phyloP scores from a whole-genome alignment of 2,888 invertebrate species.

The Melanostoma mellinum region DNA sequence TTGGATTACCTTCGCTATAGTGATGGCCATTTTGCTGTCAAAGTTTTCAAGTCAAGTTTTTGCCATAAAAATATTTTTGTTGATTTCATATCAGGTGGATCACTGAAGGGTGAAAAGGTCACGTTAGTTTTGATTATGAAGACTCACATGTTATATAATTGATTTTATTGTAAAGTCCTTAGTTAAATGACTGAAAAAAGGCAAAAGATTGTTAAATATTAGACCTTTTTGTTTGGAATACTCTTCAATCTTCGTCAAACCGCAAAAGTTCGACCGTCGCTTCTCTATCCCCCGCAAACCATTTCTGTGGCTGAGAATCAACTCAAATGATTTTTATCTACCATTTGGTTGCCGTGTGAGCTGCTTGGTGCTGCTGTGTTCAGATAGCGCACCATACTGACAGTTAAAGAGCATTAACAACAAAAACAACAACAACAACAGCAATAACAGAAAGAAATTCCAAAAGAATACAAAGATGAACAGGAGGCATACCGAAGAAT shows the following conservation, averaged over 20 bases:
- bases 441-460: conserved; percentile 7
- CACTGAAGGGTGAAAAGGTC: too few species aligned
- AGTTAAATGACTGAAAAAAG: too few species aligned
- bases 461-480: conserved; percentile 37
- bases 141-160: too few species aligned
- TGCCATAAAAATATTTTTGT: too few species aligned
- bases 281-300: conserved; percentile 7
- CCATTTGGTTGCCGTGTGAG: conserved; percentile 58
- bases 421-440: conserved; percentile 74
- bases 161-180: too few species aligned
- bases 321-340: conserved; percentile 69
- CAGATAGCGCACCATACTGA: conserved; percentile 67
- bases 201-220: too few species aligned
- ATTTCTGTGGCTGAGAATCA: conserved; percentile 37
- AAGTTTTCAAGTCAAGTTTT: too few species aligned
- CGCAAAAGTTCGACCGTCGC: conserved; percentile 50
- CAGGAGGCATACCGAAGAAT: conserved; percentile 60
- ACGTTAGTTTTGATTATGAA: too few species aligned
- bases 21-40: too few species aligned
- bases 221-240: too few species aligned
- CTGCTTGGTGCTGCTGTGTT: conserved; percentile 66
- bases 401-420: conserved; percentile 46
- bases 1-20: too few species aligned
- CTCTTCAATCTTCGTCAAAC: conserved; percentile 50
- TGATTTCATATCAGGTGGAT: too few species aligned